Evolutionary conservation across 2,797 vertebrate genomes (phyloP).

Genomic region (Cercopithecus neglectus): DNA sequence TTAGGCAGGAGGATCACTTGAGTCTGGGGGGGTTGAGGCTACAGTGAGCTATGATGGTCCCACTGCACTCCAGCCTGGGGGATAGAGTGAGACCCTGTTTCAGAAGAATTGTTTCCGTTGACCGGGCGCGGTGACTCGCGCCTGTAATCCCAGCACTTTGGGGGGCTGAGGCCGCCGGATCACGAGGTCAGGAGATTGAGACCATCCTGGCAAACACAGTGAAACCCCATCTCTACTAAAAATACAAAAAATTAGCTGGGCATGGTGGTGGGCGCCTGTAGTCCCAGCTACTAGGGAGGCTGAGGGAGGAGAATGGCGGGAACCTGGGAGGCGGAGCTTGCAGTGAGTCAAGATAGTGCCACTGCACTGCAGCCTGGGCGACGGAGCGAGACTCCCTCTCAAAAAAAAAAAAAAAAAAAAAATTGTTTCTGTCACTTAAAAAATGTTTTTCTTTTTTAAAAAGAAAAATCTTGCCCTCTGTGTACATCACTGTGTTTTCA

Average conservation of each 20-base stretch:
- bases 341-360: neutral
- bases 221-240: too few relatives aligned
- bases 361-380: neutral
- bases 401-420: neutral
- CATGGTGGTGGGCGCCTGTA: too few relatives aligned
- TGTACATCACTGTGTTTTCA: neutral
- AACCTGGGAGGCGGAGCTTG: too few relatives aligned
- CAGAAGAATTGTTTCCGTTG: neutral
- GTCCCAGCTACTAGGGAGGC: too few relatives aligned
- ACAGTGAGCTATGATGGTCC: neutral
- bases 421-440: neutral
- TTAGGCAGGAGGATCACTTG: neutral
- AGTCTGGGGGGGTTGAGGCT: neutral
- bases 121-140: rapidly evolving
- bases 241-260: too few relatives aligned
- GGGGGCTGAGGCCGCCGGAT: too few relatives aligned
- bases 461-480: neutral
- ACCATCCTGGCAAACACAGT: too few relatives aligned
- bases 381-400: neutral
- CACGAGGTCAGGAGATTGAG: too few relatives aligned
- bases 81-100: neutral
- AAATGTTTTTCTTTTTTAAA: neutral
- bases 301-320: too few relatives aligned
- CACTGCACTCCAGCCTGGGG: too few relatives aligned
- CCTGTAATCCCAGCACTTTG: too few relatives aligned